Percentiles rank a stretch among this genome's conserved stretches.
Evolutionary conservation across 2,888 invertebrate genomes (phyloP).

Genomic region (Troilus luridus): DNA sequence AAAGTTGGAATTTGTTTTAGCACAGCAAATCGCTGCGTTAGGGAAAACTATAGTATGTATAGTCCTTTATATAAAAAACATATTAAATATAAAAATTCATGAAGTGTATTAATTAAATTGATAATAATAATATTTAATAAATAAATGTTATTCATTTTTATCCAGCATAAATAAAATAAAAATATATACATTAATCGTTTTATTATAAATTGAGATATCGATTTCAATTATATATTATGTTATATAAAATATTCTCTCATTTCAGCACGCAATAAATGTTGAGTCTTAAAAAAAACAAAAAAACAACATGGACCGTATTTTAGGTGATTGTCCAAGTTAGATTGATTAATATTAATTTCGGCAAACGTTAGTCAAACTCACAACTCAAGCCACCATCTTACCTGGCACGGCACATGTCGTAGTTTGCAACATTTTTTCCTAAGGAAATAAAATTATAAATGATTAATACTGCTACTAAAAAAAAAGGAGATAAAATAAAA

Average conservation of each 20-base stretch:
- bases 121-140: not conserved
- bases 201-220: not conserved
- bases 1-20: too few species aligned
- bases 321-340: not conserved
- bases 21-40: too few species aligned
- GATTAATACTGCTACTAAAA: not conserved
- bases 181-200: not conserved
- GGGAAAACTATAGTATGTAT: too few species aligned
- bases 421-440: slow-evolving; percentile 1
- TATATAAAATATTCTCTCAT: not conserved
- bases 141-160: not conserved
- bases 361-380: not conserved
- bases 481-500: not conserved
- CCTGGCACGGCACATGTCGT: not conserved
- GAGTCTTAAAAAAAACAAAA: not conserved
- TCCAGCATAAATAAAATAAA: not conserved
- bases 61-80: too few species aligned
- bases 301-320: not conserved
- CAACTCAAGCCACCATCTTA: not conserved
- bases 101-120: too few species aligned
- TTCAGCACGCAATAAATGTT: not conserved
- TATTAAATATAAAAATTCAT: too few species aligned
- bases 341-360: not conserved
- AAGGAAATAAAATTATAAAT: not conserved
- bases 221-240: not conserved